A percentile compares a stretch with the other conserved stretches of the same genome.
These are phyloP conservation scores for Piprites chloris DNA, from an alignment of 2,113 vertebrate species.

Conservation along the genomic window DNA sequence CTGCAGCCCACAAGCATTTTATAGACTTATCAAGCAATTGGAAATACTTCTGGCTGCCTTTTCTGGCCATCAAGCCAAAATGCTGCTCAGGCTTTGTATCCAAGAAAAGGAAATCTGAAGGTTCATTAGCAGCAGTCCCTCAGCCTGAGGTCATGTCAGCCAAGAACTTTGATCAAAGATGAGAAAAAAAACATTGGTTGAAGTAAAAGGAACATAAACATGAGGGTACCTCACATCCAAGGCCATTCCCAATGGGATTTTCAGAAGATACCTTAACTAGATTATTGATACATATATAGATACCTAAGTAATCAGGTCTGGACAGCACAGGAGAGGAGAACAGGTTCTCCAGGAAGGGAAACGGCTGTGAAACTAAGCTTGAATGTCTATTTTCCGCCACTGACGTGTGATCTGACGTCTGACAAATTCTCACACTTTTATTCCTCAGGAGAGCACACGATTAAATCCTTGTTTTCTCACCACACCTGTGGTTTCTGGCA, in stretches of 20 bases:
- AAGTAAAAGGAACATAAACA: neutral
- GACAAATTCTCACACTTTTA: neutral
- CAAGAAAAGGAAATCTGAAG: neutral
- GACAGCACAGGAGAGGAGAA: neutral
- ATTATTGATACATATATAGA: no score
- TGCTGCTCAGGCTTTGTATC: neutral
- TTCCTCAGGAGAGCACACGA: neutral
- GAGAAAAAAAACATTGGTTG: neutral
- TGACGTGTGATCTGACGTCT: neutral
- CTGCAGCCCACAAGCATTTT: neutral
- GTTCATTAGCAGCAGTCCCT: neutral
- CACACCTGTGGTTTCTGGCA: neutral
- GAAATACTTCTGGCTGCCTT: neutral
- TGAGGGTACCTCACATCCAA: neutral
- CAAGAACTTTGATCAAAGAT: neutral
- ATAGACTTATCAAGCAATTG: neutral
- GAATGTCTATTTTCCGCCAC: neutral
- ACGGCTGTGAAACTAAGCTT: fast-evolving
- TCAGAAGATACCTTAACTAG: neutral
- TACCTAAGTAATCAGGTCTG: neutral
- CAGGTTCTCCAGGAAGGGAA: neutral
- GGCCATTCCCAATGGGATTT: neutral
- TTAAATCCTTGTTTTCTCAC: neutral
- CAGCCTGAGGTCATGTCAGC: neutral
- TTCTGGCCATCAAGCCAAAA: neutral